Evolutionary conservation across 2,888 invertebrate genomes (phyloP), one percentile per base, ranked within the genome.

Genomic region (Rhagonycha lutea): DNA sequence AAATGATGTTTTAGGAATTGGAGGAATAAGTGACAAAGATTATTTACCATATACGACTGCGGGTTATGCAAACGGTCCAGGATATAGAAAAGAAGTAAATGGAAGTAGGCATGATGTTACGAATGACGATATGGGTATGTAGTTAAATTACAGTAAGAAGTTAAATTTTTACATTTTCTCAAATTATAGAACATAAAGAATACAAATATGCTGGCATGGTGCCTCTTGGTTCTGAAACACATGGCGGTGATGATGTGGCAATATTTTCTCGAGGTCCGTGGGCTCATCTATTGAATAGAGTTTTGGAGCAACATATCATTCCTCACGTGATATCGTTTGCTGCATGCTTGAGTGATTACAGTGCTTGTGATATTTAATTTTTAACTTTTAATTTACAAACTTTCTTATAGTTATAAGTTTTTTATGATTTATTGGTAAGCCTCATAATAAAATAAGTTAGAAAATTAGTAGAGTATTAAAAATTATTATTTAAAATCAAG

Each of bases 201-300:
- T 90, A 87, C 84, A 85, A 87, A 0, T 92, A 89, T 80, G 93
- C 93, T 1, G 86, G 92, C 0, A 86, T 91, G 0, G 90, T 91
- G 0, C 94, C 94, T 0, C 87, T 91, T 24, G 24, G 82, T 0
- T 85, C 89, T 12, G 94, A 94, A 81, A 93, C 93, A 0, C 94
- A 94, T 81, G 94, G 93, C 0, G 94, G 94, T 0, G 95, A 96
- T 78, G 96, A 96, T 85, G 95, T 96, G 0, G 92, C 92, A 0
- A 92, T 96, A 0, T 95, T 92, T 86, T 95, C 96, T 0, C 88
- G 87, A 9, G 96, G 93, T 14, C 95, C 95, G 0, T 94, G 94
- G 93, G 88, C 95, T 0, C 95, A 96, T 84, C 89, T 96, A 1
- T 94, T 96, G 84, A 91, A 92, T 0, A 95, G 95, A 0, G 92